Base-by-base conservation (phyloP, 2,888 invertebrate genomes). In the Poecilobothrus nobilitatus region DNA sequence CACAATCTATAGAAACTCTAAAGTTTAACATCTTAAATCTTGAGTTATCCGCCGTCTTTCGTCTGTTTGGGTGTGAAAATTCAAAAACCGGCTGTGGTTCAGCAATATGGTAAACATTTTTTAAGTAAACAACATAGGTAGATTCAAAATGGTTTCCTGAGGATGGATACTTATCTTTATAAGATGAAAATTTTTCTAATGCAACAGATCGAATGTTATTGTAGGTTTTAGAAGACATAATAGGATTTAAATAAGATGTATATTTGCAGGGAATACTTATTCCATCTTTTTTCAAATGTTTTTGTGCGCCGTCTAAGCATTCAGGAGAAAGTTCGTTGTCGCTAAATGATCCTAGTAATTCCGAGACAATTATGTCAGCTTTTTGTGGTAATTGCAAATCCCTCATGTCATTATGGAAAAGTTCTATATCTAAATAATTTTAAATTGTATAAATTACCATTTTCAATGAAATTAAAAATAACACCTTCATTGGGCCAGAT, bases 311-410 rank as follows among this genome's bases (percentile, higher is more conserved):
- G 82, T 97, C 97, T 67, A 98, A 84, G 81, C 97, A 98, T 82
- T 99, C 99, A 0, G 99, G 99, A 0, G 97, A 96, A 15, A 99
- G 86, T 83, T 99, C 99, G 80, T 99, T 99, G 80, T 99, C 99
- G 22, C 97, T 97, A 85, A 99, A 99, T 1, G 97, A 97, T 0
- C 90, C 98, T 68, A 99, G 84, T 65, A 99, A 84, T 83, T 99
- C 99, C 0, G 97, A 97, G 34, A 99, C 92, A 67, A 98, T 84
- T 75, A 98, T 94, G 82, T 99, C 98, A 0, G 97, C 97, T 78
- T 91, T 89, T 74, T 94, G 92, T 0, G 91, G 87, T 0, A 94
- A 88, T 68, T 87, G 83, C 82, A 92, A 89, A 44, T 89, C 86
- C 71, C 96, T 85, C 95, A 96, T 96, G 80, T 96, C 96, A 69